Base-by-base conservation (phyloP, 2,797 vertebrate species). In the Australoheros facetus region DNA sequence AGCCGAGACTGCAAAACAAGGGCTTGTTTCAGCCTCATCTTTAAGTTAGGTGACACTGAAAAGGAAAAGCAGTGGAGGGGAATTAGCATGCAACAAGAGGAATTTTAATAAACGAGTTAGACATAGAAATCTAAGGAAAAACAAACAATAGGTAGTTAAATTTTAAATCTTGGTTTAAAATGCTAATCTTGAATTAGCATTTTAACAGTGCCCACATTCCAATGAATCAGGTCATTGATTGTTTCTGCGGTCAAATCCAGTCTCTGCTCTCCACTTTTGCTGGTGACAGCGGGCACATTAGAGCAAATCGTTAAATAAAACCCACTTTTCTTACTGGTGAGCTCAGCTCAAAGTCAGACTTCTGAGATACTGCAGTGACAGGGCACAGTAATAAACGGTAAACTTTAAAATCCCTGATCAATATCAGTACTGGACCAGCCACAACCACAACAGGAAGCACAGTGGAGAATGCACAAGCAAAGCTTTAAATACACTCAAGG, bases 401-500 rank as follows among this genome's bases (percentile, higher is more conserved):
- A 28, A 16, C 54, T 23, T 23, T 75, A 83, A 69, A 51, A 16
- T 7, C 45, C 26, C 28, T 19, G 26, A 10, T 75, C 77, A 58
- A 7, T 80, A 81, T 83, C 81, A 78, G 56, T 3, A 2, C 19
- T 12, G 56, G 77, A 77, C 86, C 83, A 83, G 60, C 13, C 11
- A 23, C 60, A 17, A 59, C 39, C 56, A 60, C 51, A 66, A 69
- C 11, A 42, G 53, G 42, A 71, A 39, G 75, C 60, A 14, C 2
- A 69, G 79, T 80, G 80, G 80, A 90, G 85, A 90, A 85, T 4
- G 7, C 45, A 51, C 64, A 69, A 37, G 87, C 89, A 91, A 91
- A 89, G 88, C 73, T 66, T 89, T 92, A 90, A 93, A 91, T 91
- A 89, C 82, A 75, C 70, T 9, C 48, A 4, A 60, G 39, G 42